Conservation (phyloP, 1,140 invertebrate genomes). For the Ridgeia piscesae region DNA sequence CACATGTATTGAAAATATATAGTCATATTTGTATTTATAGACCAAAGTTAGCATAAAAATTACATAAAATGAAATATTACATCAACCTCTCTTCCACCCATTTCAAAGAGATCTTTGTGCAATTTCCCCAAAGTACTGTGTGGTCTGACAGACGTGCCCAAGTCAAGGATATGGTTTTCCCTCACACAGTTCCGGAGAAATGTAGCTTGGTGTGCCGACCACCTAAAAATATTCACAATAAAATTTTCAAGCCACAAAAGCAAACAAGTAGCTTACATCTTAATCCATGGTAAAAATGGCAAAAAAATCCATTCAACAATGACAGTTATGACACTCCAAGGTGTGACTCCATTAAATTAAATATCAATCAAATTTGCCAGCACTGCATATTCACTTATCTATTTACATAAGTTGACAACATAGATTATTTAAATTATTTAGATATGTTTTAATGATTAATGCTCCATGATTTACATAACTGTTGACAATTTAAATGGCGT, state of each 20-base stretch:
- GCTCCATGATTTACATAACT: slow-evolving; percentile 11
- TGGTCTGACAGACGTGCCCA: background rate
- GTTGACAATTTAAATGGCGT: background rate
- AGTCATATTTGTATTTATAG: background rate
- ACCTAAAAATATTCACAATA: slow-evolving; percentile 43
- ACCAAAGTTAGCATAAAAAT: background rate
- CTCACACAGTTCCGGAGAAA: slow-evolving; percentile 82
- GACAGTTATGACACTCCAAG: background rate
- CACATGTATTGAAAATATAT: background rate
- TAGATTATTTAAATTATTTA: background rate
- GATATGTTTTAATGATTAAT: slow-evolving; percentile 19
- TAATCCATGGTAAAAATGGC: too few relatives aligned
- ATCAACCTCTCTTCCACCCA: background rate
- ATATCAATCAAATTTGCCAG: background rate
- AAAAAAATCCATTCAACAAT: too few relatives aligned
- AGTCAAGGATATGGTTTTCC: slow-evolving; percentile 59
- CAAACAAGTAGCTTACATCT: background rate
- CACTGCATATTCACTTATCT: too few relatives aligned
- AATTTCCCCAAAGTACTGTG: background rate
- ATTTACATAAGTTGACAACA: background rate
- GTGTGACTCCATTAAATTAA: background rate
- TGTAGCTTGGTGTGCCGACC: slow-evolving; percentile 81
- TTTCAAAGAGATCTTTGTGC: background rate
- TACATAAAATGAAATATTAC: background rate
- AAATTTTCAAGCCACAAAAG: background rate